Evolutionary conservation across 2,797 vertebrate genomes (phyloP).

Genomic region (Tiaroga cobitis): DNA sequence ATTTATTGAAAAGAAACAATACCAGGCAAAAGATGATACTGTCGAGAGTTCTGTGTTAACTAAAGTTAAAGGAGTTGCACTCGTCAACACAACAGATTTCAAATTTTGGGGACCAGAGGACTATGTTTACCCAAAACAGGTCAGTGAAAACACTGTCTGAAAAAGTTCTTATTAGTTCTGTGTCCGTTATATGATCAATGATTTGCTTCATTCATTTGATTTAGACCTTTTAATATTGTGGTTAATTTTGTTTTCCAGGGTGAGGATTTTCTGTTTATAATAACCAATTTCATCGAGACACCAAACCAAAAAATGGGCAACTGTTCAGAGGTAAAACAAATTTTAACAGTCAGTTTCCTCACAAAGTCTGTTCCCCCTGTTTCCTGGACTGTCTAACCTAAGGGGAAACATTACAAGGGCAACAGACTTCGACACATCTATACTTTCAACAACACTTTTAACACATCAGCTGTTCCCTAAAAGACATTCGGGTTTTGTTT

Average conservation of each 20-base stretch:
- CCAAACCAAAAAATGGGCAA: slow-evolving; percentile 83
- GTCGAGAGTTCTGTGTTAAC: slow-evolving; percentile 89
- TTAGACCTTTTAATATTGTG: background rate
- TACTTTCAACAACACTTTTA: background rate
- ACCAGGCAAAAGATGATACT: slow-evolving; percentile 87
- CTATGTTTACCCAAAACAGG: slow-evolving; percentile 91
- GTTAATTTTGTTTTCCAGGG: slow-evolving; percentile 75
- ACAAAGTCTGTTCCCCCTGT: background rate
- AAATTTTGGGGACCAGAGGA: slow-evolving; percentile 91
- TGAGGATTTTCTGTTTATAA: slow-evolving; percentile 84
- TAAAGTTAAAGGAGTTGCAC: slow-evolving; percentile 88
- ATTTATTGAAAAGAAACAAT: slow-evolving; percentile 89
- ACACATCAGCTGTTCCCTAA: background rate
- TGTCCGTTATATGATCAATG: background rate
- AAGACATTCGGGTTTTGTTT: background rate
- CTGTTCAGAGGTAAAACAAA: slow-evolving; percentile 85
- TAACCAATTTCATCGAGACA: slow-evolving; percentile 89
- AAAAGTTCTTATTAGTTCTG: background rate
- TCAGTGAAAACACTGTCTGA: slow-evolving; percentile 63
- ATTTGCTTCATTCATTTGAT: background rate
- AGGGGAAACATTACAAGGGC: background rate
- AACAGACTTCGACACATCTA: background rate
- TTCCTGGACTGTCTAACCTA: background rate
- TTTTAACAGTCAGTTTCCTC: background rate
- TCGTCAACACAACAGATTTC: slow-evolving; percentile 83